These are phyloP conservation scores for Acromyrmex charruanus DNA, from an alignment of 1,140 invertebrate species.

Conservation along the genomic window DNA sequence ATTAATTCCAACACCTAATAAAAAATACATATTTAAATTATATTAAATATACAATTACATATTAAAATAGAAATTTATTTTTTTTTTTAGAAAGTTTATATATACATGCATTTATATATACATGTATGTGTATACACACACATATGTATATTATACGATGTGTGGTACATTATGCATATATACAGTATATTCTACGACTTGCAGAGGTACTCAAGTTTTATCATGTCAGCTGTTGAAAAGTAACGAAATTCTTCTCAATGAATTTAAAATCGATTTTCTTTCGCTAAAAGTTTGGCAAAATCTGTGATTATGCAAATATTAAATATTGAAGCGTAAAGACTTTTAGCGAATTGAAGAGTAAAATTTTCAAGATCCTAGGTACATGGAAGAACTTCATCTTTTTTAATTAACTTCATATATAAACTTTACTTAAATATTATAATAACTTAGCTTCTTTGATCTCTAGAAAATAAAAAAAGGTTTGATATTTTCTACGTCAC, in stretches of 20 bases:
- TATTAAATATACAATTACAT: background rate
- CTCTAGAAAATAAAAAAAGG: background rate
- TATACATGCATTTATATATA: background rate
- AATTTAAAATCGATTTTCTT: constrained; percentile 12
- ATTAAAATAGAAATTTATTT: background rate
- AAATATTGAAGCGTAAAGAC: constrained; percentile 17
- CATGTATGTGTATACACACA: background rate
- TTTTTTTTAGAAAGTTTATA: background rate
- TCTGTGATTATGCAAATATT: constrained; percentile 32
- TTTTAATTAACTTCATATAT: constrained; percentile 14
- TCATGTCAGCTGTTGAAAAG: background rate
- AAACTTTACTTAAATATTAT: background rate
- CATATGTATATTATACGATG: background rate
- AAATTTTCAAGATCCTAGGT: constrained; percentile 13
- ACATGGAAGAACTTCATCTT: background rate
- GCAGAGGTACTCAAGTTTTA: background rate
- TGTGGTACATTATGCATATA: no score
- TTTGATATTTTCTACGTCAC: background rate
- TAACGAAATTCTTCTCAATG: constrained; percentile 18
- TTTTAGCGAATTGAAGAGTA: background rate
- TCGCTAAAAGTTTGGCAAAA: constrained; percentile 6
- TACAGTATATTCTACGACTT: background rate
- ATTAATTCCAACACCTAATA: no score
- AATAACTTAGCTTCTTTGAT: background rate
- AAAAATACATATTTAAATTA: no score